These are phyloP conservation scores for Panthera uncia DNA, from an alignment of 2,113 vertebrate genomes.

Conservation along the genomic window DNA sequence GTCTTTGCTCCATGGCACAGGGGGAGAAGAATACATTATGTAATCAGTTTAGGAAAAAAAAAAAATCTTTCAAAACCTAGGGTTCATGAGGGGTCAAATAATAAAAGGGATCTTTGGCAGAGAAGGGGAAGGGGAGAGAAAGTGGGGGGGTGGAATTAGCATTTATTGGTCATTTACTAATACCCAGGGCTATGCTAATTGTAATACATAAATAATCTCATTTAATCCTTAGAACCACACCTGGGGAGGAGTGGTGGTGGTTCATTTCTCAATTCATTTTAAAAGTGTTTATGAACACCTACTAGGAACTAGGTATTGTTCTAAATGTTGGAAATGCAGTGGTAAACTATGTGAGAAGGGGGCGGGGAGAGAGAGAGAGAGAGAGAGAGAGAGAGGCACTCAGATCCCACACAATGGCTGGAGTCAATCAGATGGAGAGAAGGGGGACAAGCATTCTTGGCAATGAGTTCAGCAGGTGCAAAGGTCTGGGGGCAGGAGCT, in stretches of 20 bases:
- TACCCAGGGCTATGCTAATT: accelerated
- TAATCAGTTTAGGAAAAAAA: neutral
- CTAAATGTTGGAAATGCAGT: neutral
- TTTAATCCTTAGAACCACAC: neutral
- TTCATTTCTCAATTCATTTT: neutral
- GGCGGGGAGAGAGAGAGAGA: too few relatives aligned
- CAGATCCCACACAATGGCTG: neutral
- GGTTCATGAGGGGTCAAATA: neutral
- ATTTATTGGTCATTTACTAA: neutral
- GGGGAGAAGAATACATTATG: neutral
- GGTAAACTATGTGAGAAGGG: neutral
- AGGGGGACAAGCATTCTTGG: accelerated
- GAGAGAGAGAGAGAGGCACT: too few relatives aligned
- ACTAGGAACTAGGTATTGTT: neutral
- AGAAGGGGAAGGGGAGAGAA: neutral
- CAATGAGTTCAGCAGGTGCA: neutral
- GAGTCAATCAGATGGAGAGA: neutral
- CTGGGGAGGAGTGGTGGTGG: too few relatives aligned
- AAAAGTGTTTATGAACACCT: neutral
- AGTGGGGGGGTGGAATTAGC: neutral
- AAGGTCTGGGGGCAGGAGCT: neutral
- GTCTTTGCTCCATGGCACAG: neutral
- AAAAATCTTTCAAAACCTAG: neutral
- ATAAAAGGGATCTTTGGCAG: neutral
- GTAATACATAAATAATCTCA: neutral